A percentile compares a stretch with the other conserved stretches of the same genome.
Conservation (phyloP, 2,113 vertebrate species). For the Tyrannus savana region DNA sequence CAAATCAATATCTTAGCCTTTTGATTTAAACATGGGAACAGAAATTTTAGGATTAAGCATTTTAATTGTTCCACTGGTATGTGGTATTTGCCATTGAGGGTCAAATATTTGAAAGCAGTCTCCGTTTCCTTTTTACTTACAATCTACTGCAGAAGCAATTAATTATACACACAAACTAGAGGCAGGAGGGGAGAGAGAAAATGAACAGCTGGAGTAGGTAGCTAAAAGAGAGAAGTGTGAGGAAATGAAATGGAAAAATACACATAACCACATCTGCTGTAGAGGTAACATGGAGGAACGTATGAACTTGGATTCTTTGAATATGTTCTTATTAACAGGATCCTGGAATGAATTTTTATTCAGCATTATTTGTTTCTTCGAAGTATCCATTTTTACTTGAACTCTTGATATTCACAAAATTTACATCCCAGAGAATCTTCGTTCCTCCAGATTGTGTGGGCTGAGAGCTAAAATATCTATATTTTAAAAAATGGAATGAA, state of each 20-base stretch:
- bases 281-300: neutral
- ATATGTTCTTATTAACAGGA: neutral
- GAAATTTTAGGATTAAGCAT: neutral
- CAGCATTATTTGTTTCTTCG: neutral
- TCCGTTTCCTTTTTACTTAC: neutral
- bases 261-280: neutral
- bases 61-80: neutral
- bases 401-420: neutral
- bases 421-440: neutral
- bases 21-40: neutral
- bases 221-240: neutral
- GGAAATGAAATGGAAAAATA: neutral
- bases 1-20: neutral
- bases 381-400: neutral
- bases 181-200: neutral
- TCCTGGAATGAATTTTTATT: neutral
- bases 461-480: neutral
- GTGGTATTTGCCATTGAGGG: fast-evolving
- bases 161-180: neutral
- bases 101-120: neutral
- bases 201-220: neutral
- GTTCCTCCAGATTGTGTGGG: neutral
- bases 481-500: neutral
- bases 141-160: neutral
- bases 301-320: neutral